Evolutionary conservation across 2,113 vertebrate species (phyloP), one percentile per base, ranked within the genome.

Genomic region (Lagopus leucura): DNA sequence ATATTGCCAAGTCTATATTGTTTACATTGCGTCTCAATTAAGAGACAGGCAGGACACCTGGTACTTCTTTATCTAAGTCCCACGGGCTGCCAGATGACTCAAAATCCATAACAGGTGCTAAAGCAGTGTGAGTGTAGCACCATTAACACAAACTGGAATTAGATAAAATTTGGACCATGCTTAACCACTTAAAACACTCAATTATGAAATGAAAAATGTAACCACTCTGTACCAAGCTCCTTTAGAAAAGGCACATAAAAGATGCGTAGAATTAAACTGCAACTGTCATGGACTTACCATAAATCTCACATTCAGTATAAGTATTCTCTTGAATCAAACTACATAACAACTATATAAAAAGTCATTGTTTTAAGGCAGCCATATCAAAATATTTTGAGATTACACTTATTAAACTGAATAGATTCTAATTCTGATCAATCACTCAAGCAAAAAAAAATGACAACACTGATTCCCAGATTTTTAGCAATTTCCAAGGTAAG

Each of bases 61-160:
- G 98, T 97, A 97, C 97, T 98, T 97, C 97, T 98, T 98, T 97
- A 97, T 97, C 96, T 97, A 93, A 96, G 97, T 98, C 97, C 97
- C 96, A 97, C 81, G 90, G 97, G 97, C 95, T 97, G 97, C 97
- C 97, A 98, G 98, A 98, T 98, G 97, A 98, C 97, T 98, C 97
- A 96, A 98, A 98, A 98, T 97, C 97, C 97, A 95, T 97, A 98
- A 97, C 97, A 98, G 98, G 97, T 98, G 97, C 97, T 97, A 96
- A 95, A 95, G 97, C 97, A 98, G 94, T 96, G 97, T 95, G 96
- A 97, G 94, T 92, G 90, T 55, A 97, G 96, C 89, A 85, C 94
- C 94, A 97, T 97, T 97, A 98, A 94, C 91, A 96, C 95, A 97
- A 91, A 86, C 92, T 95, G 82, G 82, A 97, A 96, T 89, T 94